Percentiles rank a stretch among this genome's conserved stretches.
Evolutionary conservation across 2,888 invertebrate species (phyloP).

Genomic region (Drosophila setosimentum): DNA sequence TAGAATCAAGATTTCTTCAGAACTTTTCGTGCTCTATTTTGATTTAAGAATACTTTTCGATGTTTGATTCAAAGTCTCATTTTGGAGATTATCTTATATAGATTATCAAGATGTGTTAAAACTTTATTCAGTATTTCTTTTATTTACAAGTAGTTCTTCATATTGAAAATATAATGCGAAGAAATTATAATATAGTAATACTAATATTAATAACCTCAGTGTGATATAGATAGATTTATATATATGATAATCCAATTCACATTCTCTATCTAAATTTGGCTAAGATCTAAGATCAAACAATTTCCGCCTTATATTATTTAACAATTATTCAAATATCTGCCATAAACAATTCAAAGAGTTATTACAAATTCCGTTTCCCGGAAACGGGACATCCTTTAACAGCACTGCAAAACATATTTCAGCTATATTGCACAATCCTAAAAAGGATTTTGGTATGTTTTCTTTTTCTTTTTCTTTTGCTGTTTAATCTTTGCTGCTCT

Average conservation of each 20-base stretch:
- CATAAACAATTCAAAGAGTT: not conserved
- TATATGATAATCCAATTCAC: no score
- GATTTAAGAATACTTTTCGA: no score
- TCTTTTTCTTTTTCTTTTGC: no score
- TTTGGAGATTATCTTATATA: no score
- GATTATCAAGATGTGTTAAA: no score
- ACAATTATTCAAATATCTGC: not conserved
- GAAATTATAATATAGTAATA: not conserved
- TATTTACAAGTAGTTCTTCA: not conserved
- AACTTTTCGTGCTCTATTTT: not conserved
- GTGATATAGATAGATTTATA: not conserved
- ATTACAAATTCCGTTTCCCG: not conserved
- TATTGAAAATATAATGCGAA: not conserved
- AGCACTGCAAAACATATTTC: not conserved
- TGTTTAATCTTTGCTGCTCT: constrained; percentile 28
- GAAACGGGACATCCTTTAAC: no score
- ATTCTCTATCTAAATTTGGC: not conserved
- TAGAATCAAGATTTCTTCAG: not conserved
- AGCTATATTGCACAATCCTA: not conserved
- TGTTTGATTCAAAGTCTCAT: no score
- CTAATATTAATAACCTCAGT: not conserved
- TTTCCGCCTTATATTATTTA: not conserved
- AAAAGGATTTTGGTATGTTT: not conserved
- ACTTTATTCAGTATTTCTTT: not conserved
- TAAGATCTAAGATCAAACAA: no score